Evolutionary conservation across 1,140 invertebrate genomes (phyloP), one percentile per base, ranked within the genome.

Genomic region (Leucophenga varia): DNA sequence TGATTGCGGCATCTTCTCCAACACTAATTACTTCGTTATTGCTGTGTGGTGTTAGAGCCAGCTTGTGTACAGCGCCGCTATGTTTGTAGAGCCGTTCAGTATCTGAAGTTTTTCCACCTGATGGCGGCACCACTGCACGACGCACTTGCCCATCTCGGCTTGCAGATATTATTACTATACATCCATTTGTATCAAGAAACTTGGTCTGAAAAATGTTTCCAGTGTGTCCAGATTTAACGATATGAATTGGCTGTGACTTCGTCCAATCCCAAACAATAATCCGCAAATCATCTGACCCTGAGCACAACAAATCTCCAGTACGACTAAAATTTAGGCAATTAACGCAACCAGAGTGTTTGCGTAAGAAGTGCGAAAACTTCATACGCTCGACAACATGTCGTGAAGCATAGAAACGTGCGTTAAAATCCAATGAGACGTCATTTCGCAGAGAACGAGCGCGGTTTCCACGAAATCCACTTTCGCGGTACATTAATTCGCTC

Each of bases 191-290:
- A 51, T 81, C 72, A 9, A 84, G 73, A 74, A 84, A 82, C 76
- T 83, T 94, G 80, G 84, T 82, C 70, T 95, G 91, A 77, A 95
- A 96, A 14, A 97, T 86, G 76, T 97, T 97, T 22, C 84, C 83
- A 36, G 80, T 80, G 74, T 97, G 93, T 2, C 90, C 89, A 36
- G 86, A 91, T 47, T 86, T 80, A 57, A 88, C 89, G 16, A 77
- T 77, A 39, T 88, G 74, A 7, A 84, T 57, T 3, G 79, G 77
- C 55, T 83, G 85, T 47, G 85, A 86, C 5, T 78, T 68, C 10
- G 89, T 83, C 93, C 93, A 97, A 71, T 97, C 87, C 94, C 94
- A 97, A 16, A 97, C 76, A 20, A 90, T 80, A 20, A 95, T 83
- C 34, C 83, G 81, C 8, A 87, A 81, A 79, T 97, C 95, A 80